Percentiles rank a stretch among this genome's conserved stretches.
Evolutionary conservation across 2,797 vertebrate genomes (phyloP).

Genomic region (Nyctalus aviator): DNA sequence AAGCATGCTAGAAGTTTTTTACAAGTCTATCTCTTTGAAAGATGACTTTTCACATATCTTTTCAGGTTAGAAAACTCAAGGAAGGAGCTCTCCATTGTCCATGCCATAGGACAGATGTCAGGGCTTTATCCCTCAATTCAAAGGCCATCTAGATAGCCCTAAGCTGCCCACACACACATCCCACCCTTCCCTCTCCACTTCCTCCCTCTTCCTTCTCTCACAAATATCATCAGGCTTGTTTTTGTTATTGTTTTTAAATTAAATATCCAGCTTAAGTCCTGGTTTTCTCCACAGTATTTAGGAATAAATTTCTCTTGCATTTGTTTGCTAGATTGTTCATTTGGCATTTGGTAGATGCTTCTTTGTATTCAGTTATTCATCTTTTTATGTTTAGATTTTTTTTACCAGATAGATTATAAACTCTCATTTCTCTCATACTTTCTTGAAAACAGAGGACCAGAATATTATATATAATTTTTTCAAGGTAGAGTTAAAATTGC

Average conservation of each 20-base stretch:
- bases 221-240: not conserved
- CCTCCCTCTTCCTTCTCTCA: not conserved
- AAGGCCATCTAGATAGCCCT: not conserved
- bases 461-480: not conserved
- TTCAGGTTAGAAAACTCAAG: constrained; percentile 40
- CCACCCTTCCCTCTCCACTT: not conserved
- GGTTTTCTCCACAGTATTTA: not conserved
- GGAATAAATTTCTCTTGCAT: not conserved
- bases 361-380: not conserved
- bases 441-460: not conserved
- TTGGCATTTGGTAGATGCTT: constrained; percentile 21
- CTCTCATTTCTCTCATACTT: not conserved
- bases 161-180: too few species aligned
- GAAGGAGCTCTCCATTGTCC: not conserved
- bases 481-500: constrained; percentile 39
- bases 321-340: not conserved
- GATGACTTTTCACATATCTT: not conserved
- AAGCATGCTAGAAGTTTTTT: not conserved
- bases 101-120: not conserved
- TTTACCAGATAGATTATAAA: not conserved
- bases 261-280: constrained; percentile 10
- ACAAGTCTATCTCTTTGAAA: not conserved
- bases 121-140: not conserved
- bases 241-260: not conserved
- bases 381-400: not conserved